Percentiles rank a stretch among this genome's conserved stretches.
Evolutionary conservation across 2,113 vertebrate genomes (phyloP).

Genomic region (Neoarius graeffei): DNA sequence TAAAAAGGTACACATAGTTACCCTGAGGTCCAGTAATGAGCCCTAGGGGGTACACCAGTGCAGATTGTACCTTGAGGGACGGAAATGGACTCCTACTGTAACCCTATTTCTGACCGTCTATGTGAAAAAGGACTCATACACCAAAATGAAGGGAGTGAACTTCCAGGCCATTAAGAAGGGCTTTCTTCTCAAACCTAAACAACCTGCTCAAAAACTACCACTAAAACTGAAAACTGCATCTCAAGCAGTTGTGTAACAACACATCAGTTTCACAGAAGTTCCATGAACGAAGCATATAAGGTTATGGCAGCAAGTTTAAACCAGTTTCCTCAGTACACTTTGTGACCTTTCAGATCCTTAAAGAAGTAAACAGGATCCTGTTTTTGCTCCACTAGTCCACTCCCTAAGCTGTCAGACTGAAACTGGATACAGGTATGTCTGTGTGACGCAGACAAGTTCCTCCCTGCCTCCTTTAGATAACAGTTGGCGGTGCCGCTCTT

Average conservation of each 20-base stretch:
- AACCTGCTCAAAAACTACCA: not conserved
- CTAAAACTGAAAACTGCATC: not conserved
- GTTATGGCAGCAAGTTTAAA: slow-evolving; percentile 56
- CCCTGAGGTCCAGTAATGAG: too few relatives aligned
- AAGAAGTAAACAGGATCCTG: slow-evolving; percentile 65
- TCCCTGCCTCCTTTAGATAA: not conserved
- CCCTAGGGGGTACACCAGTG: too few relatives aligned
- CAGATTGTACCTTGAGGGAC: too few relatives aligned
- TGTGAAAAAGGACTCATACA: not conserved
- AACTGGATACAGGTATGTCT: slow-evolving; percentile 54
- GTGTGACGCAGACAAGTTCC: slow-evolving; percentile 35
- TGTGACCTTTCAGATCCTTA: slow-evolving; percentile 56
- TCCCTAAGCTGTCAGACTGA: slow-evolving; percentile 52
- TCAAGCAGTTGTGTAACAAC: not conserved
- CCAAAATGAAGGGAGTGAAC: not conserved
- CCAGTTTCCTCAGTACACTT: slow-evolving; percentile 51
- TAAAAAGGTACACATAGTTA: too few relatives aligned
- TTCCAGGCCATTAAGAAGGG: not conserved
- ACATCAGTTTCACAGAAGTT: not conserved
- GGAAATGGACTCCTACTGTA: too few relatives aligned
- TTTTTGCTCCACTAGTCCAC: slow-evolving; percentile 51
- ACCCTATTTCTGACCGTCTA: not conserved
- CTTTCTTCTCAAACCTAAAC: not conserved
- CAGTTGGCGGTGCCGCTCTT: slow-evolving; percentile 16
- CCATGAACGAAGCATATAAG: not conserved